phyloP scores from a whole-genome alignment of 2,888 invertebrate species.

The Leuctra nigra region DNA sequence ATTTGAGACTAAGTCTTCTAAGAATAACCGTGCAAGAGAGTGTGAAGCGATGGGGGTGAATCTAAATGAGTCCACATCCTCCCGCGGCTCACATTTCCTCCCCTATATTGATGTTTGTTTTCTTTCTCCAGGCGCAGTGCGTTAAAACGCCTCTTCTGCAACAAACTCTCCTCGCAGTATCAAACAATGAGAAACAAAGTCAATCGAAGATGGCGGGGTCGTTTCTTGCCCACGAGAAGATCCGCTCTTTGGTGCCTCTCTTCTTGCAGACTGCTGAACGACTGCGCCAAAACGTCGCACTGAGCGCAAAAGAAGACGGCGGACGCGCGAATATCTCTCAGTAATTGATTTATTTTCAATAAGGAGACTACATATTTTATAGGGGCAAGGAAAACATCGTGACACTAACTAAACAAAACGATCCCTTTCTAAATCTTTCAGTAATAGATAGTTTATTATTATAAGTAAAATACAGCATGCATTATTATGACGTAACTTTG shows the following conservation, averaged over 20 bases:
- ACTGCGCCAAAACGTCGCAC: slow-evolving; percentile 12
- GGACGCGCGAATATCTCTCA: slow-evolving; percentile 15
- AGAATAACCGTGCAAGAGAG: background rate
- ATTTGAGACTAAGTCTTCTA: background rate
- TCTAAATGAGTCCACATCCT: too few relatives aligned
- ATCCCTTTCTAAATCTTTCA: too few relatives aligned
- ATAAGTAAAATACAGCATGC: too few relatives aligned
- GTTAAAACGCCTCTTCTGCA: slow-evolving; percentile 24
- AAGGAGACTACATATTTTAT: too few relatives aligned
- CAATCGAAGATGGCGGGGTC: background rate
- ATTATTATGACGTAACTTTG: too few relatives aligned
- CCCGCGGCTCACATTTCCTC: too few relatives aligned
- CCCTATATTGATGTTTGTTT: too few relatives aligned
- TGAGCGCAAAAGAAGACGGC: slow-evolving; percentile 20
- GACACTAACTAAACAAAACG: too few relatives aligned
- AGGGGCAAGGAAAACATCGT: too few relatives aligned
- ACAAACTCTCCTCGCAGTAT: slow-evolving; percentile 23
- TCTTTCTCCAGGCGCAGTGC: slow-evolving; percentile 23
- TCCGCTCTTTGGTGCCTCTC: slow-evolving; percentile 25
- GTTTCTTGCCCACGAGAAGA: slow-evolving; percentile 1
- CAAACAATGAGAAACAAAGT: slow-evolving; percentile 15
- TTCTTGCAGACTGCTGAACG: slow-evolving; percentile 22
- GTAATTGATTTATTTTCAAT: slow-evolving; percentile 14
- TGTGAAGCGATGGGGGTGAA: background rate
- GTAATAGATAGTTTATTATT: too few relatives aligned